Evolutionary conservation across 2,888 invertebrate species (phyloP).

Genomic region (Bimastos eiseni): DNA sequence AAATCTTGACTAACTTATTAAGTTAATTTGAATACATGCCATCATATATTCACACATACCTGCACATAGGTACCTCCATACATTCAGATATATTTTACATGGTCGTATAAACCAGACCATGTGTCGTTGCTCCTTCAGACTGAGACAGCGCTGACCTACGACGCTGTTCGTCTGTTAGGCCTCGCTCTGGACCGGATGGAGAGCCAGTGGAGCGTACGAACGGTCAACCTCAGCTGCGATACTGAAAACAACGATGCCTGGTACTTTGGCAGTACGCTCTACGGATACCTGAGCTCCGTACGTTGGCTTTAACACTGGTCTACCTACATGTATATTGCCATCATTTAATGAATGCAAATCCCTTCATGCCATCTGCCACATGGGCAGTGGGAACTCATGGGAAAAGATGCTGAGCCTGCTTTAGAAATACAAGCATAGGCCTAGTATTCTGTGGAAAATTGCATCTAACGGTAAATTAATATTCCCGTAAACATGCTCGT

Average conservation of each 20-base stretch:
- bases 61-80: no score
- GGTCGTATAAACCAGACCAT: neutral
- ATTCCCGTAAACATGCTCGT: no score
- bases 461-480: no score
- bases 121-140: neutral
- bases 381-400: no score
- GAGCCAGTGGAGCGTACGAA: conserved; percentile 21
- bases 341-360: neutral
- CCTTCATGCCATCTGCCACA: no score
- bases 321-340: neutral
- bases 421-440: no score
- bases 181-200: neutral
- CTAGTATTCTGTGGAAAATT: no score
- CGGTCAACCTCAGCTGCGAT: conserved; percentile 17
- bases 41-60: no score
- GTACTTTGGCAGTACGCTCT: conserved; percentile 5
- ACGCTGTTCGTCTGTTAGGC: neutral
- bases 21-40: no score
- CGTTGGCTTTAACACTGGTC: neutral
- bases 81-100: no score
- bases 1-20: no score
- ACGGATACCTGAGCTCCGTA: conserved; percentile 13
- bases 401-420: no score
- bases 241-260: neutral
- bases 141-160: conserved; percentile 6